Percentiles rank a stretch among this genome's conserved stretches.
phyloP scores from a whole-genome alignment of 23 tunicate species.

The Trididemnum nubilum region DNA sequence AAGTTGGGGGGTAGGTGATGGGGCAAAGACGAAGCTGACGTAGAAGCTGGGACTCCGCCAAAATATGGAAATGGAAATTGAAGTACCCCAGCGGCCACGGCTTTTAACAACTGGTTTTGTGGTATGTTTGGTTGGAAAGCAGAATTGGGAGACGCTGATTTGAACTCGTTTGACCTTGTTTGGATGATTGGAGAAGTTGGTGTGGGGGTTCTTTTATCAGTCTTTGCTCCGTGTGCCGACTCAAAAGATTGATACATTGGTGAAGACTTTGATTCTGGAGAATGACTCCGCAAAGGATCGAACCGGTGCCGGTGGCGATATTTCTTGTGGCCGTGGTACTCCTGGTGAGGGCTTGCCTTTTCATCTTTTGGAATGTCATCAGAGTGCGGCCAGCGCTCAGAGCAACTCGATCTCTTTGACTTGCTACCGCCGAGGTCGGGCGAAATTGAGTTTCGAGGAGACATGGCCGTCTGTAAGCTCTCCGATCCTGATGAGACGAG shows the following conservation, averaged over 20 bases:
- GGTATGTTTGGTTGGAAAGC: conserved; percentile 14
- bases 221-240: neutral
- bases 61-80: conserved; percentile 32
- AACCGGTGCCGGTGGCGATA: conserved; percentile 9
- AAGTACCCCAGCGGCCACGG: conserved; percentile 44
- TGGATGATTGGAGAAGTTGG: neutral
- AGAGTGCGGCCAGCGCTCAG: conserved; percentile 47
- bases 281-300: too few relatives aligned
- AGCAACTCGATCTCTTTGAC: neutral
- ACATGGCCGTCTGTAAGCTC: neutral
- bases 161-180: neutral
- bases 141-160: neutral
- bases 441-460: neutral
- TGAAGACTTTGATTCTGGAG: neutral
- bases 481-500: conserved; percentile 45
- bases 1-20: neutral
- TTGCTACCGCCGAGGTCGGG: neutral
- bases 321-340: conserved; percentile 28
- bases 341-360: neutral
- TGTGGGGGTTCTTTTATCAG: neutral
- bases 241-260: neutral
- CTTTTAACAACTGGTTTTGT: conserved; percentile 24
- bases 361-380: too few relatives aligned
- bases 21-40: neutral
- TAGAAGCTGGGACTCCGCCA: neutral